Base-by-base conservation (phyloP, 2,113 vertebrate genomes). In the Lamprotornis superbus region DNA sequence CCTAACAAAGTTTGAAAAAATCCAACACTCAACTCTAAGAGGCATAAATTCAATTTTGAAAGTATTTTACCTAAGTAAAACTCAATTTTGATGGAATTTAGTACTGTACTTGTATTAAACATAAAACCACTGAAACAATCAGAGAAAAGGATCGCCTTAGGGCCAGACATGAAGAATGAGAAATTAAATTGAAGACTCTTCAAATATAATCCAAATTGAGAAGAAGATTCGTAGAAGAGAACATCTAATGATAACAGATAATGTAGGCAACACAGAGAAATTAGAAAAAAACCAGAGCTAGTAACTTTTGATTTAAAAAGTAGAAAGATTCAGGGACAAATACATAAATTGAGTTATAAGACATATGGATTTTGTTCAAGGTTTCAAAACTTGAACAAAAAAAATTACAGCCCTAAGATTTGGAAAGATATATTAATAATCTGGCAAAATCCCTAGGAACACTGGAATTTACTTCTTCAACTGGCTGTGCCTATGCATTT, bases 11-110 rank as follows among this genome's bases (percentile, higher is more conserved):
- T 47, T 87, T 49, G 37, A 60, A 89, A 94, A 67, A 82, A 57
- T 4, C 2, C 24, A 89, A 73, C 9, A 18, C 40, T 64, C 44
- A 74, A 53, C 30, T 92, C 64, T 91, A 86, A 95, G 81, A 78
- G 42, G 22, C 67, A 90, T 61, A 44, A 90, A 91, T 95, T 91
- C 27, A 59, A 93, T 87, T 90, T 90, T 53, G 47, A 93, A 94
- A 95, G n/a, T 57, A 50, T 87, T 94, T 93, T 89, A 71, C 39
- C 40, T 52, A 56, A 80, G 79, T 65, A 75, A 94, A 95, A 87
- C 65, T 61, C 46, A 77, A 17, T 89, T 90, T 89, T 87, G 33
- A 76, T 82, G 22, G 46, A 76, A 85, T 81, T 69, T n/a, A 83
- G 27, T 85, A 39, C 70, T 47, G 50, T 12, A 12, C 49, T 61